A percentile compares a stretch with the other conserved stretches of the same genome.
Conservation (phyloP, 2,113 vertebrate species). For the Diphyllodes magnificus region DNA sequence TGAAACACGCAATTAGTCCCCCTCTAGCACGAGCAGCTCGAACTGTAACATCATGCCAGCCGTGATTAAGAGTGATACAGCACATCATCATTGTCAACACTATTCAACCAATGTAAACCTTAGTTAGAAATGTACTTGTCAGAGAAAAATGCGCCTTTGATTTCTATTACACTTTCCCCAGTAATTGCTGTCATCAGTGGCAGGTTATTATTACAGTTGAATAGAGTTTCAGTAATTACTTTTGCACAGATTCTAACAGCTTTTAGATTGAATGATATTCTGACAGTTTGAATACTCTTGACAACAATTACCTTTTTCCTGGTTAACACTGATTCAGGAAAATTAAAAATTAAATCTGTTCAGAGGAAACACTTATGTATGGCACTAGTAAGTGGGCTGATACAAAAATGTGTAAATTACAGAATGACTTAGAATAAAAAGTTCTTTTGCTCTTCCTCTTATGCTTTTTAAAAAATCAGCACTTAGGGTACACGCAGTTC, state of each 20-base stretch:
- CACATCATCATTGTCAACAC: conserved; percentile 80
- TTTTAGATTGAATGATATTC: conserved; percentile 82
- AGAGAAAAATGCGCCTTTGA: conserved; percentile 82
- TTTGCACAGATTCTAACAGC: conserved; percentile 80
- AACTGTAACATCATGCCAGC: conserved; percentile 68
- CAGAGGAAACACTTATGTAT: conserved; percentile 73
- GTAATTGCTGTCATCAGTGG: conserved; percentile 85
- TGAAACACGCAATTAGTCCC: conserved; percentile 69
- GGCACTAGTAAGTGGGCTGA: conserved; percentile 69
- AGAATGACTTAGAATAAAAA: conserved; percentile 65
- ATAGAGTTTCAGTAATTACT: conserved; percentile 85
- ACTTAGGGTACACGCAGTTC: conserved; percentile 43
- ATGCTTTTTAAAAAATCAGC: conserved; percentile 35
- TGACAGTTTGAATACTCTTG: conserved; percentile 83
- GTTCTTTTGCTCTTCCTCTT: conserved; percentile 63
- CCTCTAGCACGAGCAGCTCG: conserved; percentile 62
- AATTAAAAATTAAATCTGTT: conserved; percentile 82
- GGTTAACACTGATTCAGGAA: conserved; percentile 80
- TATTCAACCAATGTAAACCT: conserved; percentile 80
- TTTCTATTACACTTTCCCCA: conserved; percentile 78
- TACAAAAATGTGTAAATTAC: conserved; percentile 70
- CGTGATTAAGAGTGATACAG: conserved; percentile 82
- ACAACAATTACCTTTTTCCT: conserved; percentile 83
- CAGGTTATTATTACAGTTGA: conserved; percentile 88
- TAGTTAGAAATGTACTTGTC: conserved; percentile 80